Conservation (phyloP, 1,140 invertebrate species). For the Achatina immaculata region DNA sequence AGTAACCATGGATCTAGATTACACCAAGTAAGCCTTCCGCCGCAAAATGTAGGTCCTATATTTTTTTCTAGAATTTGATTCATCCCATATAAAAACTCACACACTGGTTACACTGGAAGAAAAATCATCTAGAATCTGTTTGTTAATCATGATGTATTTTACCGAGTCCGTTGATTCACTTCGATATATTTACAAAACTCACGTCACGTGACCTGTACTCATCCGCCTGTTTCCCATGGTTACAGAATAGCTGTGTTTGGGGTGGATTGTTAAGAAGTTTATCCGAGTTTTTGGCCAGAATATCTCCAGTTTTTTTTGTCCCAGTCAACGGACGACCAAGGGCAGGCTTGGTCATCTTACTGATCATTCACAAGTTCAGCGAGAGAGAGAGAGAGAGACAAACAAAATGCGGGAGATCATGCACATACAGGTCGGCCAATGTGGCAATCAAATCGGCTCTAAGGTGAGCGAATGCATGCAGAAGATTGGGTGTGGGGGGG, state of each 20-base stretch:
- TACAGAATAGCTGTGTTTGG: neutral
- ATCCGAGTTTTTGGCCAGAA: neutral
- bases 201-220: neutral
- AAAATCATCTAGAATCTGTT: too few species aligned
- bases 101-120: too few species aligned
- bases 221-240: slow-evolving; percentile 1
- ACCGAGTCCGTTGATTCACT: too few species aligned
- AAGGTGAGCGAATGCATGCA: slow-evolving; percentile 78
- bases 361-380: neutral
- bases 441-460: slow-evolving; percentile 83
- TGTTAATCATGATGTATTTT: too few species aligned
- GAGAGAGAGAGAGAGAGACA: slow-evolving; percentile 71
- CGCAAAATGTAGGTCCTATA: neutral
- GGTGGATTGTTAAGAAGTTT: neutral
- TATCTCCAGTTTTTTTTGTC: neutral
- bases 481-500: too few species aligned
- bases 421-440: slow-evolving; percentile 83
- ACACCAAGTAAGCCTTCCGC: too few species aligned
- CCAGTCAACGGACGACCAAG: neutral
- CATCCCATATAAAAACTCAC: too few species aligned
- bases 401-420: slow-evolving; percentile 83
- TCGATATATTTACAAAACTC: neutral
- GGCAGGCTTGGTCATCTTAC: slow-evolving; percentile 10
- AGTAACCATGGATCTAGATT: too few species aligned
- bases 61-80: too few species aligned